These are phyloP conservation scores for Dryobota labecula DNA, from an alignment of 2,888 invertebrate species.

Conservation along the genomic window DNA sequence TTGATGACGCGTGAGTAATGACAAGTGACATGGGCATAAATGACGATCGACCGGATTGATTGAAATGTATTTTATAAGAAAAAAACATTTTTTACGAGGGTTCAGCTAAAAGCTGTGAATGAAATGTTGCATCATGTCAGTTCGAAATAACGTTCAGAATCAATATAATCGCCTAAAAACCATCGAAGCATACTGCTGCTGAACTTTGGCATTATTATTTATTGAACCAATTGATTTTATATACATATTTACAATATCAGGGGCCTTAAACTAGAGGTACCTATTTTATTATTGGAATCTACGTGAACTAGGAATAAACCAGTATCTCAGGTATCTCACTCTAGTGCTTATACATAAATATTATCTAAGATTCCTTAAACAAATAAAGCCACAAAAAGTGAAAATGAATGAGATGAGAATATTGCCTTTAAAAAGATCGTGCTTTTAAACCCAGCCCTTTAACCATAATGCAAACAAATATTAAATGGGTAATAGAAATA, in stretches of 20 bases:
- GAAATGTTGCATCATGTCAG: conserved; percentile 11
- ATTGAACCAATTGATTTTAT: too few species aligned
- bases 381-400: too few species aligned
- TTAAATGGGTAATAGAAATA: background rate
- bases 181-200: background rate
- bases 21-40: conserved; percentile 38
- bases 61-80: conserved; percentile 29
- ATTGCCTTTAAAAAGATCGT: too few species aligned
- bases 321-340: too few species aligned
- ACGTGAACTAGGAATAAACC: too few species aligned
- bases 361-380: too few species aligned
- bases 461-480: background rate
- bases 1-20: conserved; percentile 43
- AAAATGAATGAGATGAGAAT: too few species aligned
- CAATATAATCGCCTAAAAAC: background rate
- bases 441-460: background rate
- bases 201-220: too few species aligned
- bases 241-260: too few species aligned
- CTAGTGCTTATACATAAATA: too few species aligned
- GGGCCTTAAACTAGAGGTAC: too few species aligned
- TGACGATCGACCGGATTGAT: conserved; percentile 30
- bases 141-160: conserved; percentile 4
- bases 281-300: too few species aligned
- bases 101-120: conserved; percentile 1
- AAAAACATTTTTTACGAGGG: conserved; percentile 2